Evolutionary conservation across 2,797 vertebrate genomes (phyloP).

Genomic region (Arvicola amphibius): DNA sequence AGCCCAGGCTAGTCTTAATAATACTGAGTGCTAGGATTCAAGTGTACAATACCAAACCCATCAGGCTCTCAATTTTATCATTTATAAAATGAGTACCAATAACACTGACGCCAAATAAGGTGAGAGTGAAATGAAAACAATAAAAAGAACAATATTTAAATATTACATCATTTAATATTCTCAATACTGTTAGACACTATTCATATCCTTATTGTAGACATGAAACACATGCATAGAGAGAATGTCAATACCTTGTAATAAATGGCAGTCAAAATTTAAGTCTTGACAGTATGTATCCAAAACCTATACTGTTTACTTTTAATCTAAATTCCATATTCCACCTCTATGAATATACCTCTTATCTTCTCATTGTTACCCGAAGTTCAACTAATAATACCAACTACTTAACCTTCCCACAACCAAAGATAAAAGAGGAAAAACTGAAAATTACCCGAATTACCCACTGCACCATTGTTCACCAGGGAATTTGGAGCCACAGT

Average conservation of each 20-base stretch:
- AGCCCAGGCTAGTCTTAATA: background rate
- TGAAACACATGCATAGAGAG: conserved; percentile 53
- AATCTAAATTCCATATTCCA: background rate
- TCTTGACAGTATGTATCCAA: background rate
- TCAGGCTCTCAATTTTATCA: background rate
- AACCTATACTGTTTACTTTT: background rate
- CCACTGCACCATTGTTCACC: conserved; percentile 95
- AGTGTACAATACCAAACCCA: background rate
- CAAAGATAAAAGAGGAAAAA: conserved; percentile 77
- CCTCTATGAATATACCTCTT: conserved; percentile 35
- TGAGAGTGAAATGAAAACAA: conserved; percentile 1
- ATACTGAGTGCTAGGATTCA: background rate
- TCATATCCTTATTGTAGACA: conserved; percentile 29
- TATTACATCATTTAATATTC: background rate
- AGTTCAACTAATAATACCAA: conserved; percentile 21
- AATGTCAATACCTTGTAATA: conserved; percentile 32
- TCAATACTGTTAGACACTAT: conserved; percentile 51
- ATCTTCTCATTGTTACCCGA: background rate
- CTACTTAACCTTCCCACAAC: conserved; percentile 48
- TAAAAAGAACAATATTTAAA: conserved; percentile 12
- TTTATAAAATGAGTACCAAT: conserved; percentile 7
- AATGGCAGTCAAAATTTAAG: conserved; percentile 43
- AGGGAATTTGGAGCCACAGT: conserved; percentile 93
- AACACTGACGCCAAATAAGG: background rate
- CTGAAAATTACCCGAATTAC: conserved; percentile 94